These are phyloP conservation scores for Channallabes apus DNA, from an alignment of 2,797 vertebrate genomes.

Conservation along the genomic window DNA sequence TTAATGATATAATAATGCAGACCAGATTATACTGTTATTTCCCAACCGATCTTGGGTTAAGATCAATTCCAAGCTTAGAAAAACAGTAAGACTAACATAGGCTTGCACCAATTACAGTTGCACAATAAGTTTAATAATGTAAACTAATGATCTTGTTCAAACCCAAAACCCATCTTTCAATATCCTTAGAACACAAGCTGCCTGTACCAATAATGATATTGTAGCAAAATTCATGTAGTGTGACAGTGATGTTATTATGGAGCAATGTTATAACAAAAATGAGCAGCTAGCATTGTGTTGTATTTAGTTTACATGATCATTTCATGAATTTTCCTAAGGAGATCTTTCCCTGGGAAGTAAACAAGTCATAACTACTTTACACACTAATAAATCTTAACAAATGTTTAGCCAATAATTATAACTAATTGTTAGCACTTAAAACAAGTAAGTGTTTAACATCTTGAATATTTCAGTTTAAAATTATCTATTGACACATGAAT, in stretches of 20 bases:
- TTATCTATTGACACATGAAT: not conserved
- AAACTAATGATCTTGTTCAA: constrained; percentile 17
- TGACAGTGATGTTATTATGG: not conserved
- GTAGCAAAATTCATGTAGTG: constrained; percentile 6
- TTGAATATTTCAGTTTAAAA: not conserved
- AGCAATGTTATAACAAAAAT: constrained; percentile 9
- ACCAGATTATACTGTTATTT: constrained; percentile 22
- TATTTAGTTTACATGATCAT: not conserved
- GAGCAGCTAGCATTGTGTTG: not conserved
- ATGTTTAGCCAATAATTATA: constrained; percentile 20
- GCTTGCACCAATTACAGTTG: constrained; percentile 10
- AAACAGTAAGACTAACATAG: not conserved
- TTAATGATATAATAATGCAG: constrained; percentile 1
- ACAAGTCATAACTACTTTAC: constrained; percentile 55
- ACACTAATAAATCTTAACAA: constrained; percentile 34
- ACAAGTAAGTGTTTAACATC: not conserved
- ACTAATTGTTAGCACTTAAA: constrained; percentile 32
- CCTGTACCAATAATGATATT: constrained; percentile 11
- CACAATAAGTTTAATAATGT: not conserved
- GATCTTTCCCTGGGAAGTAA: constrained; percentile 49
- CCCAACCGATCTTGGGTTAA: not conserved
- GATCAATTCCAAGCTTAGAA: not conserved
- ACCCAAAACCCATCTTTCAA: not conserved
- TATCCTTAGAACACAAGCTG: constrained; percentile 17
- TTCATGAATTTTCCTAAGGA: constrained; percentile 10